Conservation (phyloP, 2,888 invertebrate genomes). For the Drosophila ustulata region DNA sequence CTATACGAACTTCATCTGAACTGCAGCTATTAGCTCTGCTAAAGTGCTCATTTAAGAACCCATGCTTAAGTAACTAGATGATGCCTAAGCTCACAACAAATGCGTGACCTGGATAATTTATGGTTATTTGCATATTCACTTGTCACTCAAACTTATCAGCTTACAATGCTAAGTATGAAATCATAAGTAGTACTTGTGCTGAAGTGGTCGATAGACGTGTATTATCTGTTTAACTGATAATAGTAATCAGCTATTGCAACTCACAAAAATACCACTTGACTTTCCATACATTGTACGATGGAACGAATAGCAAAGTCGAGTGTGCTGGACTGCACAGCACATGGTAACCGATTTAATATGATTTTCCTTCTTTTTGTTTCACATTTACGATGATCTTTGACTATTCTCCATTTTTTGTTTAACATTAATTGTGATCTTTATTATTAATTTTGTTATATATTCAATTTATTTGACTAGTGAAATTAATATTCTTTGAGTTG, state of each 20-base stretch:
- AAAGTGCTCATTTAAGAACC: too few species aligned
- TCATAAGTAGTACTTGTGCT: background rate
- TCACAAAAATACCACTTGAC: background rate
- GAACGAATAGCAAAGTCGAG: background rate
- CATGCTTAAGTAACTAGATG: background rate
- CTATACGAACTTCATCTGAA: background rate
- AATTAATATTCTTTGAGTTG: too few species aligned
- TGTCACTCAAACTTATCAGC: constrained; percentile 1
- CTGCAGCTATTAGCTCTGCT: background rate
- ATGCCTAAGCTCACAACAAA: background rate
- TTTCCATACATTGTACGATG: background rate
- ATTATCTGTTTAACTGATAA: background rate
- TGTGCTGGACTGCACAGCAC: background rate
- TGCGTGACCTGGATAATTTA: constrained; percentile 2
- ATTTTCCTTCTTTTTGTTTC: too few species aligned
- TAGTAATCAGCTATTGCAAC: background rate
- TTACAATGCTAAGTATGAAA: background rate
- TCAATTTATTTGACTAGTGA: too few species aligned
- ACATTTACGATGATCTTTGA: too few species aligned
- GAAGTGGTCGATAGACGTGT: background rate
- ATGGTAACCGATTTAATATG: background rate
- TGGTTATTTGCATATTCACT: background rate
- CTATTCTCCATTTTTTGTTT: too few species aligned
- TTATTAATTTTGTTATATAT: too few species aligned
- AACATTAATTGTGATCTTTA: too few species aligned